These are phyloP conservation scores for Rhopalosiphum nymphaeae DNA, from an alignment of 2,888 invertebrate species.

Conservation along the genomic window DNA sequence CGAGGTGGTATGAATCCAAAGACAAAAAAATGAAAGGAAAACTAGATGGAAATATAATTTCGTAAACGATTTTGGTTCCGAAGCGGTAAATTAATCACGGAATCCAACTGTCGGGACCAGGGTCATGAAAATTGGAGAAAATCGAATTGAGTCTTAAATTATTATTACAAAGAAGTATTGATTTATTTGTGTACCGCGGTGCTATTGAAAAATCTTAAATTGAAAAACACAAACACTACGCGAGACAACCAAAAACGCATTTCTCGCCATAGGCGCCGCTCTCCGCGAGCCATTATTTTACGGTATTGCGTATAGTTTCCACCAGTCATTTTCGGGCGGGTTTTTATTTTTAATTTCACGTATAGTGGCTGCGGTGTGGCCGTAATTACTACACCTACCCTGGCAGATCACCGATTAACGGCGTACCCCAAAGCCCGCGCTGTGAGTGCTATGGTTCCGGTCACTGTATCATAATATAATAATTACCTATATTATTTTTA, in stretches of 20 bases:
- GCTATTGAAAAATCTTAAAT: conserved; percentile 22
- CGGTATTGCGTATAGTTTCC: neutral
- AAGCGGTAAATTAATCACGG: neutral
- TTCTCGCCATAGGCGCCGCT: neutral
- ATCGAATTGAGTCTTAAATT: neutral
- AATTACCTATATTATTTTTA: neutral
- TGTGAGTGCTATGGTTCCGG: neutral
- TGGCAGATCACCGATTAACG: neutral
- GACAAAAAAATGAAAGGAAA: neutral
- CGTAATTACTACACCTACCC: neutral
- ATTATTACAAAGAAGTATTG: neutral
- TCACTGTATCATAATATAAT: neutral
- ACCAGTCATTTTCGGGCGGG: neutral
- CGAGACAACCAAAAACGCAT: neutral
- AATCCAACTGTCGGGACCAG: neutral
- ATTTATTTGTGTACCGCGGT: neutral
- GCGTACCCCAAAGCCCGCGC: neutral
- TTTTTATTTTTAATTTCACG: neutral
- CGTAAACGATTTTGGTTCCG: neutral
- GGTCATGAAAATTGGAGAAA: neutral
- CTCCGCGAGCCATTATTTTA: neutral
- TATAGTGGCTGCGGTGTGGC: too few species aligned
- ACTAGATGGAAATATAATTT: neutral
- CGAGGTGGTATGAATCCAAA: neutral
- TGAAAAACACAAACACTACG: neutral